Evolutionary conservation across 2,113 vertebrate species (phyloP).

Genomic region (Saguinus imperator): DNA sequence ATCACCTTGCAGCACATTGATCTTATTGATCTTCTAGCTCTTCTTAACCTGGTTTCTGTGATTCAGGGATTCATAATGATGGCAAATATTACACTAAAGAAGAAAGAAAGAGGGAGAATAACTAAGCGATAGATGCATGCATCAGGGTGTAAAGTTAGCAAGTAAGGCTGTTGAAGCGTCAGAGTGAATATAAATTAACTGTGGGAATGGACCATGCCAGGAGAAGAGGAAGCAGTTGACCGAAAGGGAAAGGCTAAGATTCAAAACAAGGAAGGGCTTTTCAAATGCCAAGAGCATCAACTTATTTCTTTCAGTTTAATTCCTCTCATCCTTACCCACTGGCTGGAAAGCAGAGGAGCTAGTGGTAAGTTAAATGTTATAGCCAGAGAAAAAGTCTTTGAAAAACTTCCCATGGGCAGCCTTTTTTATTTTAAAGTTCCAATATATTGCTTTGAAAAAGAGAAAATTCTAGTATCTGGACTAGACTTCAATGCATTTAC

Average conservation of each 20-base stretch:
- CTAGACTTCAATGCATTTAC: background rate
- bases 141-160: background rate
- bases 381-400: background rate
- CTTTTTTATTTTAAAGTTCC: background rate
- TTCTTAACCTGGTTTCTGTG: background rate
- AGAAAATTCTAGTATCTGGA: background rate
- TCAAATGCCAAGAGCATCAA: background rate
- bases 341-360: background rate
- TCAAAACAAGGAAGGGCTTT: background rate
- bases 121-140: background rate
- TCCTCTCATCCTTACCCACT: background rate
- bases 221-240: background rate
- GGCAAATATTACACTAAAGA: background rate
- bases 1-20: accelerated
- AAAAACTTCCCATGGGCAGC: background rate
- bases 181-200: background rate
- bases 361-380: background rate
- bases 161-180: accelerated
- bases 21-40: accelerated
- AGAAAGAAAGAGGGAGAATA: accelerated
- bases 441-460: background rate
- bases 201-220: background rate
- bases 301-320: background rate
- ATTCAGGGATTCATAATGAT: accelerated
- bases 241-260: background rate